These are phyloP conservation scores for Hypothenemus hampei DNA, from an alignment of 1,140 invertebrate genomes.

Conservation along the genomic window DNA sequence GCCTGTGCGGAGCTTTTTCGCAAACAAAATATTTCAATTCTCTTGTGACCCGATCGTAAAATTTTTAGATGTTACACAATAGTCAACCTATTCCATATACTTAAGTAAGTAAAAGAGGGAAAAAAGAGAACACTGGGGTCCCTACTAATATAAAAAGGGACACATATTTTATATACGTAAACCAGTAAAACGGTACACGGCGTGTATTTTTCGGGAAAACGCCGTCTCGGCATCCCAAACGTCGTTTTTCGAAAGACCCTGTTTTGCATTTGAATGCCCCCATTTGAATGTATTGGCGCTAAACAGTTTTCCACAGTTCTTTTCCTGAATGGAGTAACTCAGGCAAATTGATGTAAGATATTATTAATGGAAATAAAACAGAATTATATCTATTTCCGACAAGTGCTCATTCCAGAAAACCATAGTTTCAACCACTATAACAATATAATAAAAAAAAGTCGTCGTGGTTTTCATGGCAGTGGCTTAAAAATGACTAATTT, in stretches of 20 bases:
- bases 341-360: slow-evolving; percentile 5
- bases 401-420: no score
- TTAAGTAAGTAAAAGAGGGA: no score
- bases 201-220: slow-evolving; percentile 12
- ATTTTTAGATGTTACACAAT: slow-evolving; percentile 8
- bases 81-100: slow-evolving; percentile 15
- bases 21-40: background rate
- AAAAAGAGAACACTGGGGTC: slow-evolving; percentile 6
- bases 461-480: no score
- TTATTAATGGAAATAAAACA: slow-evolving; percentile 8
- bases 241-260: slow-evolving; percentile 17
- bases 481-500: no score
- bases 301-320: slow-evolving; percentile 16
- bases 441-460: no score
- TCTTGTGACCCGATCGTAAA: slow-evolving; percentile 9
- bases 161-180: slow-evolving; percentile 15
- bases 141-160: slow-evolving; percentile 11
- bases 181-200: slow-evolving; percentile 19
- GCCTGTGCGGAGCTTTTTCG: background rate
- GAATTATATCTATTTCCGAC: background rate
- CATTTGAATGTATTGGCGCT: slow-evolving; percentile 21
- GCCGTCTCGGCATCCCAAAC: slow-evolving; percentile 8
- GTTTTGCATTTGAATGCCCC: slow-evolving; percentile 18
- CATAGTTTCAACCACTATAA: no score
- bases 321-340: slow-evolving; percentile 3